phyloP scores from a whole-genome alignment of 2,888 invertebrate genomes.

The Heliothis peltigera region DNA sequence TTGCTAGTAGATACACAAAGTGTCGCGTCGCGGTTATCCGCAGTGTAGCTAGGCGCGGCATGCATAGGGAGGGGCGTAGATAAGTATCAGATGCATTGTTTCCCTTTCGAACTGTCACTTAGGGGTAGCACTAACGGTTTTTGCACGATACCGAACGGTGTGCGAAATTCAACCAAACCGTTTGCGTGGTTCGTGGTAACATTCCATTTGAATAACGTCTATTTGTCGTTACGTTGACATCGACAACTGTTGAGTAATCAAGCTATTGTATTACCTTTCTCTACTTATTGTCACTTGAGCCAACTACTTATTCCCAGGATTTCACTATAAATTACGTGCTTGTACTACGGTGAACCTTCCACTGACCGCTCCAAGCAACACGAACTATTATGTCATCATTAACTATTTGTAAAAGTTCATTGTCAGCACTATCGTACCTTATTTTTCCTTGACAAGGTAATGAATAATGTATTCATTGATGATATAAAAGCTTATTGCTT shows the following conservation, averaged over 20 bases:
- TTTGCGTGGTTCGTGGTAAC: background rate
- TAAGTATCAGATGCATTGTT: conserved; percentile 59
- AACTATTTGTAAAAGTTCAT: conserved; percentile 48
- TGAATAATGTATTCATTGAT: conserved; percentile 65
- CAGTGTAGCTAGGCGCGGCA: conserved; percentile 29
- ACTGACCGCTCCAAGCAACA: conserved; percentile 13
- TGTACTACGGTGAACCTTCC: conserved; percentile 2
- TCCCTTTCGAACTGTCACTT: conserved; percentile 51
- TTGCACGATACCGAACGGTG: conserved; percentile 26
- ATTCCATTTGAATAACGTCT: background rate
- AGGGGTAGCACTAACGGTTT: conserved; percentile 51
- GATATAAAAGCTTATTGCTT: conserved; percentile 64
- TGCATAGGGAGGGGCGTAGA: conserved; percentile 31
- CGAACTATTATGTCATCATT: conserved; percentile 39
- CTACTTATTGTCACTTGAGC: conserved; percentile 11
- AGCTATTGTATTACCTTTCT: background rate
- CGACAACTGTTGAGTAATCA: background rate
- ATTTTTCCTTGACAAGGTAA: conserved; percentile 57
- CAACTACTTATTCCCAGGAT: conserved; percentile 13
- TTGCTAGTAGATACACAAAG: background rate
- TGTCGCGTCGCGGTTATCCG: conserved; percentile 43
- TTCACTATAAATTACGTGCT: conserved; percentile 6
- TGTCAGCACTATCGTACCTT: conserved; percentile 48
- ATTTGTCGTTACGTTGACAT: background rate
- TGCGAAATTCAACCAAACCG: conserved; percentile 18